Evolutionary conservation across 2,888 invertebrate species (phyloP), one percentile per base, ranked within the genome.

Genomic region (Lepidochitona cinerea): DNA sequence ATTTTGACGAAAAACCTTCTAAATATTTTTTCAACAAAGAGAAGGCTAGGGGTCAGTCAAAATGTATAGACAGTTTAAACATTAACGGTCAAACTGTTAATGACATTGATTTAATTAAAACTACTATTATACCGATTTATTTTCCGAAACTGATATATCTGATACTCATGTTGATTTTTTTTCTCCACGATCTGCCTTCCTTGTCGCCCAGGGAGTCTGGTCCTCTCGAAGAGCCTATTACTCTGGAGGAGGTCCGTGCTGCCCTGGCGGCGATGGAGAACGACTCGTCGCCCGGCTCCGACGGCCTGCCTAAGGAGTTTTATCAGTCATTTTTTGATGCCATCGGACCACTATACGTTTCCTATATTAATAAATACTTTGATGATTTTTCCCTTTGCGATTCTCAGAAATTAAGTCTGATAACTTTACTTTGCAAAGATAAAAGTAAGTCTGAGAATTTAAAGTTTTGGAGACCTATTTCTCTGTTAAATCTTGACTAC

Each of bases 261-360:
- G 70, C 70, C 1, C 12, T 70, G 5, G 33, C 7, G 29, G 53
- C 18, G 35, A 70, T 70, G 70, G 23, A 70, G 6, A 53, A 70
- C 33, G 32, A 70, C 33, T 33, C n/a, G 7, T 53, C 53, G 26
- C 70, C 70, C 26, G 70, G 70, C 12, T 53, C 53, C 7, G 70
- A 70, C 9, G 70, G 53, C 12, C 32, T 68, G 9, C 26, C 37
- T 26, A 68, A 49, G 49, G 68, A 68, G 49, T 68, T 68, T 68
- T 68, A 68, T 68, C 26, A n/a, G 1, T 36, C 37, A 37, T 70
- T 70, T 70, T 53, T 70, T 52, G 70, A 70, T 52, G 6, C 53
- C 32, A 18, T 70, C n/a, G 70, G 5, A 23, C 32, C 29, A 2
- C 12, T 23, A 12, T 52, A 53, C n/a, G 52, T 70, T 9, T 23